phyloP scores from a whole-genome alignment of 2,797 vertebrate species.

The Aeoliscus strigatus region DNA sequence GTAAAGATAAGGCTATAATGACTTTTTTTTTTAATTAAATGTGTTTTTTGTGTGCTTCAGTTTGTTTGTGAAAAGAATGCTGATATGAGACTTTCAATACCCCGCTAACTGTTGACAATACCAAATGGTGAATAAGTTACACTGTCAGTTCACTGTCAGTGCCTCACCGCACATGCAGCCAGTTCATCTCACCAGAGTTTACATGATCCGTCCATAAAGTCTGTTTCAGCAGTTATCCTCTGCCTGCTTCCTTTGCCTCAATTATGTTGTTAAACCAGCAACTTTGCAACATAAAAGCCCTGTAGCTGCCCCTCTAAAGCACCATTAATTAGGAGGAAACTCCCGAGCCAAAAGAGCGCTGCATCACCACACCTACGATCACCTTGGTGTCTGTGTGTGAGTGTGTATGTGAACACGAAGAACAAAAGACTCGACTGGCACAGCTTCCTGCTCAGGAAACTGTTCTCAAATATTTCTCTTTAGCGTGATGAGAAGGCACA shows the following conservation, averaged over 20 bases:
- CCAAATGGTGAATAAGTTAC: no score
- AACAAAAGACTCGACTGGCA: conserved; percentile 16
- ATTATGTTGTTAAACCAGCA: conserved; percentile 67
- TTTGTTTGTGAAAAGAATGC: no score
- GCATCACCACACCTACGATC: conserved; percentile 53
- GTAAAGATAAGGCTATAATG: no score
- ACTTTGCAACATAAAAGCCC: conserved; percentile 57
- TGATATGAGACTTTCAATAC: no score
- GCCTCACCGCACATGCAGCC: no score
- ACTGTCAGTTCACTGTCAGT: no score
- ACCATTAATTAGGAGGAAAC: conserved; percentile 67
- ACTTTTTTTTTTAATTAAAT: no score
- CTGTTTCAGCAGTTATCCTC: conserved; percentile 34
- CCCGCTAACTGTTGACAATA: no score
- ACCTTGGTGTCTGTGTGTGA: conserved; percentile 33
- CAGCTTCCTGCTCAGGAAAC: conserved; percentile 17
- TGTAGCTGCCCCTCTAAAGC: conserved; percentile 45
- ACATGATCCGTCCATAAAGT: conserved; percentile 28
- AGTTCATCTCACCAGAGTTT: conserved; percentile 41
- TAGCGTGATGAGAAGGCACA: conserved; percentile 28
- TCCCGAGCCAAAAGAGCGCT: conserved; percentile 32
- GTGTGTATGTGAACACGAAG: conserved; percentile 12
- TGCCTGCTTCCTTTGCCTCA: conserved; percentile 40
- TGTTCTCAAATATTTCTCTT: conserved; percentile 18
- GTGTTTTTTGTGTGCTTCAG: no score